Conservation (phyloP, 2,888 invertebrate species). For the Caenorhabditis panamensis region DNA sequence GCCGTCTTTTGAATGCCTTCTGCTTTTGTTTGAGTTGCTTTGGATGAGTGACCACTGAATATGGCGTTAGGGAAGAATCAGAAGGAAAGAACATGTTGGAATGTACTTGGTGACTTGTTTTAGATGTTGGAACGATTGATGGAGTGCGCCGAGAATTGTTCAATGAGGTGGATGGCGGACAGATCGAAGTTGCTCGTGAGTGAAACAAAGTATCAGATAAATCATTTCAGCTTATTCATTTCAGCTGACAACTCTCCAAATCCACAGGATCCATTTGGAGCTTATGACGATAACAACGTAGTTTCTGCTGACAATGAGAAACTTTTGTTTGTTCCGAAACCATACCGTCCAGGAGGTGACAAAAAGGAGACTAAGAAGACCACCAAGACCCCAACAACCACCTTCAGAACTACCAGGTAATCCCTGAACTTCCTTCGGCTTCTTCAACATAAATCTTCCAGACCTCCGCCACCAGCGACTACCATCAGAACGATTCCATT, state of each 20-base stretch:
- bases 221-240: slow-evolving; percentile 11
- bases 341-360: slow-evolving; percentile 76
- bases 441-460: no score
- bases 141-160: slow-evolving; percentile 72
- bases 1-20: slow-evolving; percentile 17
- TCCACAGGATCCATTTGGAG: slow-evolving; percentile 70
- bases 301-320: slow-evolving; percentile 73
- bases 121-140: slow-evolving; percentile 74
- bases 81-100: not conserved
- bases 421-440: no score
- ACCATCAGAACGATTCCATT: slow-evolving; percentile 69
- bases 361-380: slow-evolving; percentile 68
- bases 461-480: slow-evolving; percentile 58
- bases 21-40: slow-evolving; percentile 32
- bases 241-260: slow-evolving; percentile 64
- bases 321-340: slow-evolving; percentile 76
- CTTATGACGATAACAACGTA: slow-evolving; percentile 77
- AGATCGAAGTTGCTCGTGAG: slow-evolving; percentile 58
- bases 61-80: no score
- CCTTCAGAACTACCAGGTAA: slow-evolving; percentile 29
- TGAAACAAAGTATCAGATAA: not conserved
- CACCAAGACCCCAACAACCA: slow-evolving; percentile 64
- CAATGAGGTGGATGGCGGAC: slow-evolving; percentile 74
- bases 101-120: slow-evolving; percentile 15
- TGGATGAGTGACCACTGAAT: slow-evolving; percentile 17